Base-by-base conservation (phyloP, 2,888 invertebrate genomes). In the Prosopocoilus inquinatus region DNA sequence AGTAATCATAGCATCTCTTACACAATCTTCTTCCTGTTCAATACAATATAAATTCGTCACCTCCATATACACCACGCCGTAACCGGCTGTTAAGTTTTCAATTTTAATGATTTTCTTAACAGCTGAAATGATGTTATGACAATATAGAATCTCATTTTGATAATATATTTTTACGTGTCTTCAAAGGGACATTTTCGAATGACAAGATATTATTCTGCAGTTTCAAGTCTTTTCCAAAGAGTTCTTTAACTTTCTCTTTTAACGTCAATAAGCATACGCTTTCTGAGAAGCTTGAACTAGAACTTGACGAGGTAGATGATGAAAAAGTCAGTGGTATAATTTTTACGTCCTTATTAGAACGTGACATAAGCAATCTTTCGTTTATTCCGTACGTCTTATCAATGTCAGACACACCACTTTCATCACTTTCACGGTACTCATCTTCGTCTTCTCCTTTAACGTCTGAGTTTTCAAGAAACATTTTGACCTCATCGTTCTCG, bases 21-120 rank as follows among this genome's bases (percentile, higher is more conserved):
- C 20, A 15, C 38, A 28, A 35, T 57, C 51, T 28, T 16, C 45
- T 32, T 57, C n/a, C 20, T 48, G 16, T 34, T 62, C 47, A 41
- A 57, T 47, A 2, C 68, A 67, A 32, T 61, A 57, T 59, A 70
- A 77, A 54, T 75, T 75, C n/a, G 67, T 67, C 3, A 69, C 53
- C 36, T 63, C 63, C 1, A 73, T 56, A 2, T 13, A 51, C 43
- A 71, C 69, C 3, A 44, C 48, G 1, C 67, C 67, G 1, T 38
- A 8, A 32, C 77, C 66, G 2, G 77, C 73, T 1, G 77, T 77
- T 12, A 75, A 58, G 61, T 79, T 79, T 62, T 73, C 70, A 15
- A 79, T 67, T 50, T 69, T 68, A 39, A 79, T 69, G 0, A 70
- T 73, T 44, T 72, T 64, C 54, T 67, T 74, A 9, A 59, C 53